A percentile compares a stretch with the other conserved stretches of the same genome.
Conservation (phyloP, 2,113 vertebrate species). For the Catagonus wagneri region DNA sequence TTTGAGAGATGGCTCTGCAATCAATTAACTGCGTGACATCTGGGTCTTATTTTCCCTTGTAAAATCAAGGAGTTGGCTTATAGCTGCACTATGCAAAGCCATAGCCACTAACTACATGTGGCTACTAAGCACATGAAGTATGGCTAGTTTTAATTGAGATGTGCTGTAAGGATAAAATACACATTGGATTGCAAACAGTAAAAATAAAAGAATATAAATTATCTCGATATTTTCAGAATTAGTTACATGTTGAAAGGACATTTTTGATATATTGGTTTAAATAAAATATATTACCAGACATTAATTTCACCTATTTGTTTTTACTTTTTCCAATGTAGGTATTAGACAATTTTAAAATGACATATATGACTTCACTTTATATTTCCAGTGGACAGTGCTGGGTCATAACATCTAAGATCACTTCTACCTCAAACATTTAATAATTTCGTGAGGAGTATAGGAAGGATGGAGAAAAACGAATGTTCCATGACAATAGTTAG, state of each 20-base stretch:
- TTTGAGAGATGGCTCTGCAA: not conserved
- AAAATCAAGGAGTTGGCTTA: slow-evolving; percentile 26
- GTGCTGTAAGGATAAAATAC: not conserved
- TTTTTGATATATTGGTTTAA: slow-evolving; percentile 26
- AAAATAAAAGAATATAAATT: slow-evolving; percentile 16
- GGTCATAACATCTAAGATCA: slow-evolving; percentile 17
- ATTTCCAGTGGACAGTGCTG: slow-evolving; percentile 19
- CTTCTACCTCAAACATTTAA: slow-evolving; percentile 8
- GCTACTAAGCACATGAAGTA: not conserved
- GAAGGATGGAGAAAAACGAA: slow-evolving; percentile 20
- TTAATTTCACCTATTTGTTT: slow-evolving; percentile 42
- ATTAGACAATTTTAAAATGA: slow-evolving; percentile 37
- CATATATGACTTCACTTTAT: not conserved
- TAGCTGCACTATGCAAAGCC: not conserved
- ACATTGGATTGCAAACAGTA: not conserved
- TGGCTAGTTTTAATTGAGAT: not conserved
- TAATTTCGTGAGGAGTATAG: slow-evolving; percentile 9
- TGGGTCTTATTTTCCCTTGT: slow-evolving; percentile 24
- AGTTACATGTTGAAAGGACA: not conserved
- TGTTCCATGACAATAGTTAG: not conserved
- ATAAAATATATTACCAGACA: not conserved
- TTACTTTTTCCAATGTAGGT: not conserved
- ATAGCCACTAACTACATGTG: not conserved
- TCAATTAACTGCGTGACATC: not conserved
- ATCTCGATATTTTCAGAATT: slow-evolving; percentile 19